A percentile compares a stretch with the other conserved stretches of the same genome.
These are phyloP conservation scores for Eptatretus atami DNA, from an alignment of 2,797 vertebrate genomes.

Conservation along the genomic window DNA sequence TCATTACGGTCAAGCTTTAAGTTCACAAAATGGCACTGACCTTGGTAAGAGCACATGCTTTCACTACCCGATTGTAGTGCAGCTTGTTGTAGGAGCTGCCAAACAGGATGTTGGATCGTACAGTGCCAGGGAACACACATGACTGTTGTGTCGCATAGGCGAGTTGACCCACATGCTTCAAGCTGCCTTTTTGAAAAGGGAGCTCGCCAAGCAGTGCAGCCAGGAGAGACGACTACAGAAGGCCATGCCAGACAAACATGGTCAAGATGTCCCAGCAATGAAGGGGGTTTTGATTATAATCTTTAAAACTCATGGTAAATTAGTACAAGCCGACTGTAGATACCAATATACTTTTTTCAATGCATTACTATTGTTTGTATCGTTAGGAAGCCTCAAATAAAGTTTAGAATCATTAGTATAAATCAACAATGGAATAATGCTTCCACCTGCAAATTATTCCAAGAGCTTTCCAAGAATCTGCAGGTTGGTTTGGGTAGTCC, in stretches of 20 bases:
- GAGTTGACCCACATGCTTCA: constrained; percentile 34
- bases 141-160: constrained; percentile 66
- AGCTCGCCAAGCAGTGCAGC: constrained; percentile 52
- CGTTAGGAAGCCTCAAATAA: no score
- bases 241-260: not conserved
- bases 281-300: no score
- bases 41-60: constrained; percentile 59
- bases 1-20: no score
- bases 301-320: no score
- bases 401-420: no score
- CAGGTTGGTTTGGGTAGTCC: no score
- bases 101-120: constrained; percentile 75
- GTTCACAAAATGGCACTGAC: constrained; percentile 15
- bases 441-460: no score
- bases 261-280: not conserved
- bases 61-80: constrained; percentile 44
- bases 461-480: no score
- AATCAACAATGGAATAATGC: no score
- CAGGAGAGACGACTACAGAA: constrained; percentile 45
- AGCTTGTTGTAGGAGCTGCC: constrained; percentile 43
- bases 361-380: no score
- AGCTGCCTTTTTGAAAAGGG: constrained; percentile 24
- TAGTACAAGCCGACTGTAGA: no score
- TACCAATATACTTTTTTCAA: no score
- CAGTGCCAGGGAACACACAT: constrained; percentile 74